Base-by-base conservation (phyloP, 2,888 invertebrate species). In the Dryobota labecula region DNA sequence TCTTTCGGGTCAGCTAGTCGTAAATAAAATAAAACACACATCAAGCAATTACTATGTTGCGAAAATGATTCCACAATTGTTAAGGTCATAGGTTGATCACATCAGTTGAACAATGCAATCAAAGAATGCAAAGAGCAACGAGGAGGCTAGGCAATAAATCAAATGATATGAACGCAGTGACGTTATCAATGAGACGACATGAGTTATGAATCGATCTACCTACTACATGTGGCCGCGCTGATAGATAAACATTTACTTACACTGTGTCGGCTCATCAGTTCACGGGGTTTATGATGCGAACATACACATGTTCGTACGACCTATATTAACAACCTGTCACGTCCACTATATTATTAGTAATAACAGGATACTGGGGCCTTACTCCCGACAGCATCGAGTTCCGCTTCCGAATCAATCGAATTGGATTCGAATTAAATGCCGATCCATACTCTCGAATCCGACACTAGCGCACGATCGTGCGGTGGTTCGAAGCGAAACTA, bases 71-170 rank as follows among this genome's bases (percentile, higher is more conserved):
- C 56, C 13, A 61, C 78, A 65, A 69, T 67, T 57, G 57, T 38
- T 70, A 65, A 67, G 70, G 74, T 71, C 73, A 75, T 54, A 74
- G 72, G 74, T 83, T 79, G 51, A 81, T 76, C 58, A 73, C 13
- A 70, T 83, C 61, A 76, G 68, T 72, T 63, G 65, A 24, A 68
- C 76, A 83, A 83, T 74, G 58, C 68, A 83, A 83, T 83, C 81
- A 81, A 54, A 68, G 66, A 66, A 53, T 70, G 33, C 56, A 70
- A 68, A 73, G 68, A 79, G 68, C 69, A 73, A 71, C 53, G 43
- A 63, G 24, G 51, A 60, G 60, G 20, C 71, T 62, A 76, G 76
- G 71, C 51, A 60, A 71, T 84, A 76, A 84, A 84, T 84, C 77
- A 84, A 76, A 76, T 74, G 53, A 76, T 84, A 75, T 65, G 56